These are phyloP conservation scores for Magallana gigas DNA, from an alignment of 1,140 invertebrate species.

Conservation along the genomic window DNA sequence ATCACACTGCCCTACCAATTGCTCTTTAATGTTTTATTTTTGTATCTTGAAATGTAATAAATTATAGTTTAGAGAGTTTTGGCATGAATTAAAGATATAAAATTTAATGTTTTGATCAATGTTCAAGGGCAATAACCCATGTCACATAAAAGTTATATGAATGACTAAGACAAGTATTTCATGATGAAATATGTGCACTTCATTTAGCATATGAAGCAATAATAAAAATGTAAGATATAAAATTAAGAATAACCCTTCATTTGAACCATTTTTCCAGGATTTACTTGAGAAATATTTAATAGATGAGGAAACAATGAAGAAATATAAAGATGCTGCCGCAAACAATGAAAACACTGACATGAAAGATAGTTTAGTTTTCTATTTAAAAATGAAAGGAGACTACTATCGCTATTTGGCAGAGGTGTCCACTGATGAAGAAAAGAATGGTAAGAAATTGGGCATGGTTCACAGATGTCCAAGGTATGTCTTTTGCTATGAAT, in stretches of 20 bases:
- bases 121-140: neutral
- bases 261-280: slow-evolving; percentile 9
- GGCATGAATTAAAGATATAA: neutral
- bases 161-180: neutral
- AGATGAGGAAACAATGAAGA: slow-evolving; percentile 33
- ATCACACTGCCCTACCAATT: neutral
- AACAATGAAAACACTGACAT: slow-evolving; percentile 18
- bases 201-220: too few species aligned
- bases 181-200: too few species aligned
- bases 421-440: slow-evolving; percentile 96
- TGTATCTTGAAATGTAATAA: neutral
- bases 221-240: too few species aligned
- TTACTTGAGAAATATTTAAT: slow-evolving; percentile 37
- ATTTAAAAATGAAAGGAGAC: slow-evolving; percentile 99
- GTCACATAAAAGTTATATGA: too few species aligned
- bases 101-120: neutral
- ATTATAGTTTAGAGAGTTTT: too few species aligned
- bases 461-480: neutral
- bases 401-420: slow-evolving; percentile 99
- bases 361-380: slow-evolving; percentile 94
- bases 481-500: neutral
- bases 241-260: neutral
- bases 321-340: slow-evolving; percentile 29
- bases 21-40: neutral
- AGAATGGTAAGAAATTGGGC: slow-evolving; percentile 83